Percentiles rank a stretch among this genome's conserved stretches.
Evolutionary conservation across 2,888 invertebrate species (phyloP).

Genomic region (Anodontia alba): DNA sequence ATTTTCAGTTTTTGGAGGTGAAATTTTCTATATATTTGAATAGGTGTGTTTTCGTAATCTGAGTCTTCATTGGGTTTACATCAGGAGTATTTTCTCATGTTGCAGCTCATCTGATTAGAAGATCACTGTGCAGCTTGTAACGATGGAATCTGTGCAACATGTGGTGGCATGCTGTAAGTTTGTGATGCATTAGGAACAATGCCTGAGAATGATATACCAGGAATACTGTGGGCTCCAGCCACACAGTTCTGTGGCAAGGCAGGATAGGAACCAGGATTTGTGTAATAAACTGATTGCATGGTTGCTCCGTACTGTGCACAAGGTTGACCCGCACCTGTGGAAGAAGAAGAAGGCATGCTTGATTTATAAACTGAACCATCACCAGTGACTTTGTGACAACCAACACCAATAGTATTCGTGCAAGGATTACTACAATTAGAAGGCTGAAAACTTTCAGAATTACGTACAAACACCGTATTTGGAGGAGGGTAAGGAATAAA

Average conservation of each 20-base stretch:
- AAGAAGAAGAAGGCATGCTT: slow-evolving; percentile 62
- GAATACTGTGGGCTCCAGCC: slow-evolving; percentile 22
- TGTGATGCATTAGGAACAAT: slow-evolving; percentile 24
- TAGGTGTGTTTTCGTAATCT: no score
- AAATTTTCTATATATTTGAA: no score
- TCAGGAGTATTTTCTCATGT: no score
- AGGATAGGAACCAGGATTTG: slow-evolving; percentile 33
- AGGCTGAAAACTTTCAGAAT: neutral
- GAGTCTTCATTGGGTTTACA: no score
- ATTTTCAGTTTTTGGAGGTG: no score
- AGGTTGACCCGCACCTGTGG: slow-evolving; percentile 50
- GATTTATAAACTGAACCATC: slow-evolving; percentile 54
- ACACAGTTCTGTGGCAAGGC: slow-evolving; percentile 26
- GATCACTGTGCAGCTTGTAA: slow-evolving; percentile 43
- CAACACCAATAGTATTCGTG: neutral
- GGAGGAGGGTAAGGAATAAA: slow-evolving; percentile 16
- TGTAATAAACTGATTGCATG: slow-evolving; percentile 45
- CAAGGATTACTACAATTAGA: slow-evolving; percentile 12
- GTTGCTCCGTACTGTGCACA: slow-evolving; percentile 17
- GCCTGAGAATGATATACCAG: slow-evolving; percentile 30
- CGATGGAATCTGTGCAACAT: slow-evolving; percentile 43
- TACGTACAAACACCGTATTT: slow-evolving; percentile 2
- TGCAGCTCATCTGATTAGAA: no score
- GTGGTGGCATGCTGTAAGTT: slow-evolving; percentile 43
- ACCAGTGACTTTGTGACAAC: slow-evolving; percentile 54